Evolutionary conservation across 1,140 invertebrate genomes (phyloP), one percentile per base, ranked within the genome.

Genomic region (Proales similis): DNA sequence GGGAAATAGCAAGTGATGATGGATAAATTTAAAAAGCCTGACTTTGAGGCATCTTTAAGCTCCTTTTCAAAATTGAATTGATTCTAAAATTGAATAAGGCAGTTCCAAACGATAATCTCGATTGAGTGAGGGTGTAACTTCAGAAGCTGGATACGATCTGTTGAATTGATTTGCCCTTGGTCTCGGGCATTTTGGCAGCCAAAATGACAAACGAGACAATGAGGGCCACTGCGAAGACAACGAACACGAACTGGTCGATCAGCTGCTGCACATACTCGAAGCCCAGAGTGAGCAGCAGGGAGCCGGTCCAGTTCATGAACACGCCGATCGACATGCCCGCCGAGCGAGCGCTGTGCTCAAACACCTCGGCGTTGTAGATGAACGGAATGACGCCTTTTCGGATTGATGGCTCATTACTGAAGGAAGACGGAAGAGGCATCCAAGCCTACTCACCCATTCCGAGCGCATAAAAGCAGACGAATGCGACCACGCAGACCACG

Each of bases 141-240:
- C n/a, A n/a, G n/a, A n/a, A n/a, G n/a, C n/a, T n/a, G n/a, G n/a
- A n/a, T n/a, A n/a, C n/a, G n/a, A 95, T 94, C 77, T 96, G 90
- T 80, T 95, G 90, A 75, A 94, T 92, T 65, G 90, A 92, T 80
- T 91, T 92, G 78, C 94, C 94, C 80, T 95, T 95, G 65, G 92
- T 97, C 82, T 97, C 92, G 71, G 91, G 91, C 73, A 96, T 90
- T 48, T 48, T 48, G 19, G 17, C 29, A 9, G 7, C 9, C 2
- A 48, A 19, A 14, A 48, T 7, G 32, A 72, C 38, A 14, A 74
- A 68, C 36, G 68, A 66, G 5, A 69, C n/a, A 0, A 71, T 67
- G 32, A 77, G 69, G 19, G 77, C 66, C 2, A 70, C 68, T 0
- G 71, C 66, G 66, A 79, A 80, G 17, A 79, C 69, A 26, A 77